Percentiles rank a stretch among this genome's conserved stretches.
Conservation (phyloP, 1,140 invertebrate genomes). For the Belonocnema kinseyi region DNA sequence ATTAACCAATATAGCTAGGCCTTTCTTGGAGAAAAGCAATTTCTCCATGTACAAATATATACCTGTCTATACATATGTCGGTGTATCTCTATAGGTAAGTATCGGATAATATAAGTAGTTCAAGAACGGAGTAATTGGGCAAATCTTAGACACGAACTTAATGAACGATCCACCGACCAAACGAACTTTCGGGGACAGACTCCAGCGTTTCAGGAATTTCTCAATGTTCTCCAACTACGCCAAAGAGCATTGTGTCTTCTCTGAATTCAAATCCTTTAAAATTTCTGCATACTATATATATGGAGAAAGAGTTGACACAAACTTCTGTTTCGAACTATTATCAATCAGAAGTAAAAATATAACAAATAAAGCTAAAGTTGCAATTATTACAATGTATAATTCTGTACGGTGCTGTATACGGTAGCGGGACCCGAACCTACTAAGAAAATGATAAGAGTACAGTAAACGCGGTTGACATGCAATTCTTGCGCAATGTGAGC, state of each 20-base stretch:
- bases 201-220: not conserved
- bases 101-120: constrained; percentile 17
- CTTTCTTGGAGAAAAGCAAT: not conserved
- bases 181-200: constrained; percentile 2
- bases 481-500: too few species aligned
- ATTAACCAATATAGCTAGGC: constrained; percentile 52
- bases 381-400: too few species aligned
- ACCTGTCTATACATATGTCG: not conserved
- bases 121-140: constrained; percentile 17
- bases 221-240: constrained; percentile 9
- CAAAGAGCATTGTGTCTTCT: constrained; percentile 3
- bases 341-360: too few species aligned
- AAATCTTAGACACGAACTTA: not conserved
- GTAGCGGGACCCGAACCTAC: too few species aligned
- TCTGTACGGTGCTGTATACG: too few species aligned
- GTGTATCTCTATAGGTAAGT: constrained; percentile 8
- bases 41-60: constrained; percentile 7
- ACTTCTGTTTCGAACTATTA: not conserved
- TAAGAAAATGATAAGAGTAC: too few species aligned
- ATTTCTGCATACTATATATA: not conserved
- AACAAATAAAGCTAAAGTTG: too few species aligned
- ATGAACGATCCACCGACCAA: constrained; percentile 23
- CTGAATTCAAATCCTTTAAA: constrained; percentile 9
- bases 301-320: constrained; percentile 1
- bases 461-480: too few species aligned